Base-by-base conservation (phyloP, 2,113 vertebrate species). In the Brevimyrus niger region DNA sequence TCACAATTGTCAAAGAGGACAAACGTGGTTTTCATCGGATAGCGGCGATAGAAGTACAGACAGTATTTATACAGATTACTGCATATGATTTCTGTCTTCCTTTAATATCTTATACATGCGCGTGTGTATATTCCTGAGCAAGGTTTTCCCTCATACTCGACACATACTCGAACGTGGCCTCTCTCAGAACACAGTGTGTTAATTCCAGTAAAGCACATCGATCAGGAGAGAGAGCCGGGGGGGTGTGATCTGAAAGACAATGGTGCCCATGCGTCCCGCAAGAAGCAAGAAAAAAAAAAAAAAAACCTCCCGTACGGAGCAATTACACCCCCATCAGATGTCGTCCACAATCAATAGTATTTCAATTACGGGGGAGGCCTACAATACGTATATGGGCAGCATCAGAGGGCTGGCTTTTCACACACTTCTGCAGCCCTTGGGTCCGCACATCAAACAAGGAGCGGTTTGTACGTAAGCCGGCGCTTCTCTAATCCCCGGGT, bases 311-410 rank as follows among this genome's bases (percentile, higher is more conserved):
- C 23, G 13, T 47, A 46, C 21, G 44, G 82, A 88, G 65, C 90
- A 89, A 90, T 93, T 92, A 90, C 38, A 76, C 90, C 89, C 17
- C 83, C 85, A 38, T 53, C 50, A 38, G n/a, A 89, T 89, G 90
- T 92, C 92, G 90, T 69, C 88, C 82, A 88, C 46, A 93, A 92
- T 92, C 87, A 53, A 88, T 89, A 76, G 27, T 51, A 86, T 91
- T 93, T 94, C 87, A 92, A 47, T 92, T 90, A 91, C 76, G 86
- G 85, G 85, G 65, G 76, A 58, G 17, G 58, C 61, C 82, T 73
- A 87, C 38, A 10, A 58, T 48, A 53, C 50, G 55, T 19, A 44
- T 15, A 46, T 76, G 23, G 11, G 15, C 17, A 10, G 46, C 58
- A 35, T 65, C 21, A 58, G 53, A 13, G 76, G 48, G 58, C 89